Conservation (phyloP, 2,797 vertebrate genomes). For the Megaceryle alcyon region DNA sequence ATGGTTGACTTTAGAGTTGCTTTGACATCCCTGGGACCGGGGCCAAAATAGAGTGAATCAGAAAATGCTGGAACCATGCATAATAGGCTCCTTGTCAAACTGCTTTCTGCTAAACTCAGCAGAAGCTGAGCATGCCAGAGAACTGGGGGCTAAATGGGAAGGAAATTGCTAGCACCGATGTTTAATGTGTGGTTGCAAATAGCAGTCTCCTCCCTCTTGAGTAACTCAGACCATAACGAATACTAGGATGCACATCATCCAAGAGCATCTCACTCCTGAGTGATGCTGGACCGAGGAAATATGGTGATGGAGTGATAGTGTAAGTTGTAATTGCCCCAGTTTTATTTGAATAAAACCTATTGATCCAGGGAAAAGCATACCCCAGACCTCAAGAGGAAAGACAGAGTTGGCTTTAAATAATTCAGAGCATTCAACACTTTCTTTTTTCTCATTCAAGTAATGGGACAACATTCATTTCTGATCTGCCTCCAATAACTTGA, state of each 20-base stretch:
- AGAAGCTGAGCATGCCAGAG: constrained; percentile 9
- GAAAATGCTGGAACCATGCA: constrained; percentile 16
- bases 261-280: not conserved
- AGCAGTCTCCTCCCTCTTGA: not conserved
- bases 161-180: constrained; percentile 20
- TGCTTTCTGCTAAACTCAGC: constrained; percentile 49
- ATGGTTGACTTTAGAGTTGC: not conserved
- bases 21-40: not conserved
- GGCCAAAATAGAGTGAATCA: constrained; percentile 23
- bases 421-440: constrained; percentile 40
- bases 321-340: constrained; percentile 20
- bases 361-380: constrained; percentile 54
- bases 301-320: not conserved
- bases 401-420: constrained; percentile 55
- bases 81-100: constrained; percentile 29
- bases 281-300: not conserved
- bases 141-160: constrained; percentile 19
- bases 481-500: constrained; percentile 45
- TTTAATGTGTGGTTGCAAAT: constrained; percentile 33
- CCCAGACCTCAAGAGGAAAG: constrained; percentile 19
- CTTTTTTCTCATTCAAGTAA: constrained; percentile 31
- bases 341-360: constrained; percentile 59
- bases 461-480: constrained; percentile 49
- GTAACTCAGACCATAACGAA: not conserved
- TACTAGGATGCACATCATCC: not conserved